Evolutionary conservation across 2,888 invertebrate genomes (phyloP).

Genomic region (Drosophila yooni): DNA sequence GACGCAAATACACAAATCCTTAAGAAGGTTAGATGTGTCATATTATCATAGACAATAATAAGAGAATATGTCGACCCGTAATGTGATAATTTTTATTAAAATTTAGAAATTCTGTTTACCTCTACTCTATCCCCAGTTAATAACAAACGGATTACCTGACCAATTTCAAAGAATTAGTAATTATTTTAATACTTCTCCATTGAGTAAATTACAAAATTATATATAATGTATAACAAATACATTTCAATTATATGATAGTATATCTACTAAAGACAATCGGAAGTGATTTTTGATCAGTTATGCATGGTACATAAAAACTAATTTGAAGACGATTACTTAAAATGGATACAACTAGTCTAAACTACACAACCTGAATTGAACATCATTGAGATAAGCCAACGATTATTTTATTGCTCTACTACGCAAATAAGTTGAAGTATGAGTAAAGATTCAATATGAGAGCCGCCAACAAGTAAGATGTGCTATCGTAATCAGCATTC

Average conservation of each 20-base stretch:
- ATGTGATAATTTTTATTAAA: not conserved
- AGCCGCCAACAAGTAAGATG: slow-evolving; percentile 20
- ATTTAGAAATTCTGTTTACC: not conserved
- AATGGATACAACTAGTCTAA: not conserved
- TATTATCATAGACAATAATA: not conserved
- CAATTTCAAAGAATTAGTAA: not conserved
- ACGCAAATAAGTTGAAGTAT: slow-evolving; percentile 9
- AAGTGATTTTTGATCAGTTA: not conserved
- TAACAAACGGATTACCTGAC: not conserved
- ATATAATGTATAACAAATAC: not conserved
- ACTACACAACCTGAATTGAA: not conserved
- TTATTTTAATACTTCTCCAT: not conserved
- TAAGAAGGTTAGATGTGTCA: not conserved
- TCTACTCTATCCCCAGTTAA: not conserved
- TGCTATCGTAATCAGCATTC: slow-evolving; percentile 28
- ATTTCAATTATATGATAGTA: not conserved
- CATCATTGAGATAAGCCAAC: not conserved
- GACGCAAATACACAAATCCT: not conserved
- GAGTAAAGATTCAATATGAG: slow-evolving; percentile 1
- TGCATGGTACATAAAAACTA: not conserved
- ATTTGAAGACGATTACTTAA: too few relatives aligned
- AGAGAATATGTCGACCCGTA: not conserved
- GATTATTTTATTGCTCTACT: slow-evolving; percentile 7
- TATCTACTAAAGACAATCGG: not conserved
- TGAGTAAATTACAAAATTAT: not conserved